These are phyloP conservation scores for Unio delphinus DNA, from an alignment of 2,888 invertebrate genomes.

Conservation along the genomic window DNA sequence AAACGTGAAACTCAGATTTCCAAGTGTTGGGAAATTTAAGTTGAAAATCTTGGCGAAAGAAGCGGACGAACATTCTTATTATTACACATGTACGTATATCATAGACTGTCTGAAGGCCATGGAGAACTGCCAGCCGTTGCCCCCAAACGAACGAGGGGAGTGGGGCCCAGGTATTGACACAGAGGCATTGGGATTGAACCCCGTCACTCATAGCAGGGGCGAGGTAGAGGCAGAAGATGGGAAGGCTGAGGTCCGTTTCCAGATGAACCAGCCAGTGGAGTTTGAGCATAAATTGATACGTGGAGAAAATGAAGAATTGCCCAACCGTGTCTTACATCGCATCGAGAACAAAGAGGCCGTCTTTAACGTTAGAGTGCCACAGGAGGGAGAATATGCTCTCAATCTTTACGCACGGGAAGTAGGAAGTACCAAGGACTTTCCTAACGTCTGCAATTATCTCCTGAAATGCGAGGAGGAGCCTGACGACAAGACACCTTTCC, in stretches of 20 bases:
- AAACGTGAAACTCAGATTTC: conserved; percentile 44
- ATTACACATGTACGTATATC: conserved; percentile 47
- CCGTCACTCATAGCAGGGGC: conserved; percentile 53
- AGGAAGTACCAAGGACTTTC: conserved; percentile 42
- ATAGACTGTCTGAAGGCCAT: conserved; percentile 34
- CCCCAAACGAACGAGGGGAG: conserved; percentile 60
- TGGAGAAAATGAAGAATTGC: conserved; percentile 43
- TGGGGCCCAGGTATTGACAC: conserved; percentile 65
- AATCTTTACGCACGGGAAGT: conserved; percentile 55
- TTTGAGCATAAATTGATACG: conserved; percentile 52
- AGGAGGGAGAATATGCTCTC: conserved; percentile 59
- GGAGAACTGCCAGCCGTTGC: conserved; percentile 47
- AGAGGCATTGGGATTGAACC: conserved; percentile 50
- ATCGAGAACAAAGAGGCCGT: conserved; percentile 50
- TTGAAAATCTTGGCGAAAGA: conserved; percentile 54
- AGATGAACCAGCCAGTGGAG: conserved; percentile 44
- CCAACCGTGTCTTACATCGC: conserved; percentile 45
- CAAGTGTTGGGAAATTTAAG: conserved; percentile 45
- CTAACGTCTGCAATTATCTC: conserved; percentile 63
- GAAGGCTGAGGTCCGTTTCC: conserved; percentile 57
- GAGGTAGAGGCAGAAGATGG: conserved; percentile 55
- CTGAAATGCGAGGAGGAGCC: conserved; percentile 51
- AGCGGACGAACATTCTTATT: conserved; percentile 34
- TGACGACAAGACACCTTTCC: conserved; percentile 40
- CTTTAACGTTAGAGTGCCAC: conserved; percentile 51